Evolutionary conservation across 2,113 vertebrate genomes (phyloP).

Genomic region (Pomatostomus ruficeps): DNA sequence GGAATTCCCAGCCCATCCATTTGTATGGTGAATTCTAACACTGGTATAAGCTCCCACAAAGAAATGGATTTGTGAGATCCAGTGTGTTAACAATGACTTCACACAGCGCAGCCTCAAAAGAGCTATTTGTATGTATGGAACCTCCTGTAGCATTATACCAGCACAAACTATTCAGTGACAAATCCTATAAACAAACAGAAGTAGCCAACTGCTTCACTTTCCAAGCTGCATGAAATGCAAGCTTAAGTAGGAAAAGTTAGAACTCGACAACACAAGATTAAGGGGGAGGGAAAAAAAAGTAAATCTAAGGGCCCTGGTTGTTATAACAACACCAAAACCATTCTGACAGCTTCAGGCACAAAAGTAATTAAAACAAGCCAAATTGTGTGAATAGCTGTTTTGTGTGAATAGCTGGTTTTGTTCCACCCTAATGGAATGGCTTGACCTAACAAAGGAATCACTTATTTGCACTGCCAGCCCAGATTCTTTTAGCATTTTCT

Average conservation of each 20-base stretch:
- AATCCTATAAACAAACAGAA: constrained; percentile 11
- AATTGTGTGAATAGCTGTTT: background rate
- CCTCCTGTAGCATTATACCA: background rate
- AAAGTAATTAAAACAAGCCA: constrained; percentile 39
- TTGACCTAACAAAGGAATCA: background rate
- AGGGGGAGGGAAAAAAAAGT: background rate
- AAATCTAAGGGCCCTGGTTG: background rate
- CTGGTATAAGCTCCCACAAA: background rate
- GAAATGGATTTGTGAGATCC: background rate
- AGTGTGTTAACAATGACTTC: background rate
- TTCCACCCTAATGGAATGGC: background rate
- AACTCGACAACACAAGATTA: background rate
- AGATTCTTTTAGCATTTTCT: background rate
- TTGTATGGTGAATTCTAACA: background rate
- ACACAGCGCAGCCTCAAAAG: background rate
- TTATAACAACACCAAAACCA: constrained; percentile 4
- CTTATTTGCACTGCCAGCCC: background rate
- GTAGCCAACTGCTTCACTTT: background rate
- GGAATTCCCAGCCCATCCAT: background rate
- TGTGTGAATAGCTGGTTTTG: background rate
- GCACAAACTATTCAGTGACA: background rate
- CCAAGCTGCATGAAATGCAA: background rate
- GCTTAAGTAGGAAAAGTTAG: background rate
- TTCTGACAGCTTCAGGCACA: constrained; percentile 6
- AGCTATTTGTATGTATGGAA: background rate